Base-by-base conservation (phyloP, 1,140 invertebrate species). In the Atta cephalotes region DNA sequence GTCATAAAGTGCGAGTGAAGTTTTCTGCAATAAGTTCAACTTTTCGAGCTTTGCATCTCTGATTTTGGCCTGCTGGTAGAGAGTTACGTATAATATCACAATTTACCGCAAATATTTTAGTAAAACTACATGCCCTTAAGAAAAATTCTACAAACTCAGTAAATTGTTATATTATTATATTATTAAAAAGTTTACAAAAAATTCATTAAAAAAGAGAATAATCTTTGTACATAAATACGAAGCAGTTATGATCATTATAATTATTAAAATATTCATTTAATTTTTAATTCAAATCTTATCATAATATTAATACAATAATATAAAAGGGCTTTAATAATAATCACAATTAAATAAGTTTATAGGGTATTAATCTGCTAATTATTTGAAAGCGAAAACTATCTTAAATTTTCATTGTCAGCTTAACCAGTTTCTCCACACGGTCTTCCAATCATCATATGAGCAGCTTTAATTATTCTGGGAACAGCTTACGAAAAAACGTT, bases 1-100 rank as follows among this genome's bases (percentile, higher is more conserved):
- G n/a, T 78, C 65, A 28, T 86, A 51, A 78, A 87, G n/a, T 21
- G 62, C 39, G 14, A 39, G 58, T 28, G 12, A 84, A 84, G 70
- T 84, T 84, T 62, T 18, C 45, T 51, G 28, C 70, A 31, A 53
- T 62, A 51, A 76, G 21, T 39, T 6, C 53, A 49, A 82, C 56
- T 74, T 84, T 76, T 76, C 39, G 58, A 65, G 80, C 56, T 84
- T 84, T 84, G 70, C 58, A 76, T 84, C 28, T 74, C 56, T 74
- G 58, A 84, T 45, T 76, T 84, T 35, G 39, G 21, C 35, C 56
- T 7, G 66, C 6, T 58, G 53, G 9, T 45, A 62, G n/a, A 25
- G n/a, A 56, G 31, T 16, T 60, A 12, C 39, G 25, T 21, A 18
- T 60, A 31, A 62, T 28, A 49, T 62, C n/a, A 18, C 68, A 12